Evolutionary conservation across 2,113 vertebrate genomes (phyloP).

Genomic region (Echinops telfairi): DNA sequence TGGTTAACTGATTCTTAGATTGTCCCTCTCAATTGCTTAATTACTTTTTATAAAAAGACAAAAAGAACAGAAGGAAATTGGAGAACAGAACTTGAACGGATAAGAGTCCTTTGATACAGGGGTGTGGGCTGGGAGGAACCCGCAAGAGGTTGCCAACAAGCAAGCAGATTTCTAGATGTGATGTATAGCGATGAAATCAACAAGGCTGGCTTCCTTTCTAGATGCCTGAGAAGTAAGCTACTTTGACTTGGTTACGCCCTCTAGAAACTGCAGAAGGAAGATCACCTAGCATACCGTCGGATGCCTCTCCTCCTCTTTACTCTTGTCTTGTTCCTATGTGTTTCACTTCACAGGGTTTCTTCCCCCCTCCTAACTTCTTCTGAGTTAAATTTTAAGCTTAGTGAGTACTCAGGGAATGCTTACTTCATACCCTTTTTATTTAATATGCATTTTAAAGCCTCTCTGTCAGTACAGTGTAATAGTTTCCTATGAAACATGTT

Average conservation of each 20-base stretch:
- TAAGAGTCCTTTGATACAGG: slow-evolving; percentile 25
- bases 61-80: neutral
- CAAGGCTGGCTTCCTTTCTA: neutral
- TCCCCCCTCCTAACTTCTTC: neutral
- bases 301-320: neutral
- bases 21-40: neutral
- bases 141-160: neutral
- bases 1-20: neutral
- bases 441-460: slow-evolving; percentile 30
- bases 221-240: slow-evolving; percentile 18
- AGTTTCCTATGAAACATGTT: slow-evolving; percentile 11
- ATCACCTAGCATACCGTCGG: neutral
- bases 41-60: slow-evolving; percentile 16
- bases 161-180: neutral
- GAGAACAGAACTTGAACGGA: slow-evolving; percentile 11
- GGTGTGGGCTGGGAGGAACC: neutral
- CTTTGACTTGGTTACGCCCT: neutral
- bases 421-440: slow-evolving; percentile 26
- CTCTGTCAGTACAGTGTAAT: neutral
- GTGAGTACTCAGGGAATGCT: slow-evolving; percentile 18
- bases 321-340: neutral
- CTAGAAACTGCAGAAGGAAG: neutral
- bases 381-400: slow-evolving; percentile 31
- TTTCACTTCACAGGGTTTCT: neutral
- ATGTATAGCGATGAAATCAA: neutral